Evolutionary conservation across 2,888 invertebrate species (phyloP).

Genomic region (Ennomos erosarius): DNA sequence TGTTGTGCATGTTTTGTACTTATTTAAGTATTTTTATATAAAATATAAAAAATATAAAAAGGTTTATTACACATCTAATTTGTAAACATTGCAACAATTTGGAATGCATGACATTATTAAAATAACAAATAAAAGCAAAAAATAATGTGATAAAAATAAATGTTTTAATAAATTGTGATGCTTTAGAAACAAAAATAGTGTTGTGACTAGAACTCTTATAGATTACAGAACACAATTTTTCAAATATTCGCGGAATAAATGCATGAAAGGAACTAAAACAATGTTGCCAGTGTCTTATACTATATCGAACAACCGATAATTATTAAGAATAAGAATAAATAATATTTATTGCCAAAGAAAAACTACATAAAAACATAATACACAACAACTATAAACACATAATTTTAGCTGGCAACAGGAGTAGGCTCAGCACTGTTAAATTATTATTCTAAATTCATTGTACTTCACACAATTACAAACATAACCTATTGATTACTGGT

Average conservation of each 20-base stretch:
- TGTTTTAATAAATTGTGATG: constrained; percentile 64
- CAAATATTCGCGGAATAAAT: constrained; percentile 57
- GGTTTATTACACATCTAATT: constrained; percentile 45
- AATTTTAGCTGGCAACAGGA: too few relatives aligned
- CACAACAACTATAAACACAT: too few relatives aligned
- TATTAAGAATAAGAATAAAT: too few relatives aligned
- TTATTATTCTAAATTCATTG: constrained; percentile 57
- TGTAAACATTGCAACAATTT: constrained; percentile 64
- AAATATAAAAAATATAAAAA: constrained; percentile 43
- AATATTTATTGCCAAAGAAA: too few relatives aligned
- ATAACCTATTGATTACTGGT: constrained; percentile 19
- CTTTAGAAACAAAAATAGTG: constrained; percentile 49
- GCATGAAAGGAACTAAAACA: constrained; percentile 68
- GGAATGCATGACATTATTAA: constrained; percentile 61
- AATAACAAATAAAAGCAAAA: constrained; percentile 47
- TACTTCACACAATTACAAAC: constrained; percentile 39
- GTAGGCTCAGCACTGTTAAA: too few relatives aligned
- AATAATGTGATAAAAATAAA: constrained; percentile 58
- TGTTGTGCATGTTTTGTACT: too few relatives aligned
- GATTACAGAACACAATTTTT: constrained; percentile 53
- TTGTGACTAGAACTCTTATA: constrained; percentile 74
- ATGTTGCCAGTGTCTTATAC: constrained; percentile 46
- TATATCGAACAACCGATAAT: constrained; percentile 57
- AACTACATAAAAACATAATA: too few relatives aligned
- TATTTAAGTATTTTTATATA: too few relatives aligned